Evolutionary conservation across 1,140 invertebrate genomes (phyloP).

Genomic region (Cotesia vestalis): DNA sequence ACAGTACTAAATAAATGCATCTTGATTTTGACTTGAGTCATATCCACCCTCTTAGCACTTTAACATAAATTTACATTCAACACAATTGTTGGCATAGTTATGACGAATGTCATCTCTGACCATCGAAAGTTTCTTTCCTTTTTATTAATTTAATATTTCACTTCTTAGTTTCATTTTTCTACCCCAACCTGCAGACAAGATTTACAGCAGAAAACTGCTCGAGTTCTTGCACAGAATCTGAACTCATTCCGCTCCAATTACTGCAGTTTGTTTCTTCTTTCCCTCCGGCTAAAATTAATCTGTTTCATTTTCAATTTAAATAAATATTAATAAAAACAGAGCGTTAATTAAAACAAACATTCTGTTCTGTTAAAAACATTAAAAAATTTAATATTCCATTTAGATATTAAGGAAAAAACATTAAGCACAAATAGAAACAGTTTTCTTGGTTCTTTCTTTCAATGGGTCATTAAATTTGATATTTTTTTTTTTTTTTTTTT

Average conservation of each 20-base stretch:
- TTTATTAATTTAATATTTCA: neutral
- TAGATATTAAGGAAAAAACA: neutral
- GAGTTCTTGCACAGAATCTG: slow-evolving; percentile 23
- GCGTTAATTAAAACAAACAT: neutral
- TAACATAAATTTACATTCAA: slow-evolving; percentile 16
- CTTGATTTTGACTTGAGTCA: too few species aligned
- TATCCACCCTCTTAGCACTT: too few species aligned
- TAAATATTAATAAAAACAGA: slow-evolving; percentile 6
- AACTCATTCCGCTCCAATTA: slow-evolving; percentile 34
- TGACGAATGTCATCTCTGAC: slow-evolving; percentile 3
- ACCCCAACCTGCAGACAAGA: neutral
- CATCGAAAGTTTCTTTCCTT: slow-evolving; percentile 3
- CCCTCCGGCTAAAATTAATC: neutral
- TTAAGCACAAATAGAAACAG: neutral
- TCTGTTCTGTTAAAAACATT: neutral
- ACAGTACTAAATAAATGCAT: too few species aligned
- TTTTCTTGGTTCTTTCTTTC: neutral
- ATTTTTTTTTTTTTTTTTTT: neutral
- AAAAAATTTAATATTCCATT: slow-evolving; percentile 4
- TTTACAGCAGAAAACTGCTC: slow-evolving; percentile 27
- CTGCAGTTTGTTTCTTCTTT: slow-evolving; percentile 1
- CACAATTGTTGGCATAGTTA: slow-evolving; percentile 18
- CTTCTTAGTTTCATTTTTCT: slow-evolving; percentile 5
- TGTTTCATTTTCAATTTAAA: neutral
- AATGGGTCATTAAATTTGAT: neutral